Conservation (phyloP, 2,888 invertebrate species). For the Protodeltote pygarga region DNA sequence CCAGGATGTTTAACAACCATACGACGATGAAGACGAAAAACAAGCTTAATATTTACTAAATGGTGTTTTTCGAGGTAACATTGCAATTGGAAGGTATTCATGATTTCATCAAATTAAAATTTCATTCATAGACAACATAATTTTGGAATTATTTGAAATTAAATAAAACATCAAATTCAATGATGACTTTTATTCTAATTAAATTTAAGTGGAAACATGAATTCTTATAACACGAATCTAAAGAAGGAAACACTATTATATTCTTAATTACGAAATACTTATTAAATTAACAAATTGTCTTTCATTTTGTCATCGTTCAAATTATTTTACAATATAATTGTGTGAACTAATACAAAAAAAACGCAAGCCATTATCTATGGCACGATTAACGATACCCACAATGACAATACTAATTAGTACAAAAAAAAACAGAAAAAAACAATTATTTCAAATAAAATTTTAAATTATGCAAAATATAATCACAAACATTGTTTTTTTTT, state of each 20-base stretch:
- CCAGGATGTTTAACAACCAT: background rate
- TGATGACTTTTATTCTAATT: constrained; percentile 86
- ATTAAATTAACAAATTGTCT: constrained; percentile 84
- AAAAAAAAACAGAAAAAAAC: constrained; percentile 47
- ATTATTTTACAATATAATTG: constrained; percentile 54
- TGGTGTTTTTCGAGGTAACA: too few relatives aligned
- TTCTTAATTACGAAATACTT: constrained; percentile 85
- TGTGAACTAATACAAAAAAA: constrained; percentile 41
- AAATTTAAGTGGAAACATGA: constrained; percentile 86
- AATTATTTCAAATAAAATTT: constrained; percentile 36
- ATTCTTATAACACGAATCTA: constrained; percentile 86
- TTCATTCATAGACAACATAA: too few relatives aligned
- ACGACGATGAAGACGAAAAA: background rate
- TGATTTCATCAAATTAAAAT: too few relatives aligned
- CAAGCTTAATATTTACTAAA: background rate
- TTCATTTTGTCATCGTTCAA: constrained; percentile 75
- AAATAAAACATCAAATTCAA: constrained; percentile 74
- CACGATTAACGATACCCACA: constrained; percentile 62
- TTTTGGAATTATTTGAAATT: background rate
- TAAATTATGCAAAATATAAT: constrained; percentile 60
- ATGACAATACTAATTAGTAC: constrained; percentile 57
- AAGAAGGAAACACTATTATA: constrained; percentile 86
- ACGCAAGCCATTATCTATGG: constrained; percentile 65
- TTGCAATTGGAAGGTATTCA: too few relatives aligned
- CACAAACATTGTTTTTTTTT: constrained; percentile 45